phyloP scores from a whole-genome alignment of 2,888 invertebrate genomes.

The Andrena minutula region DNA sequence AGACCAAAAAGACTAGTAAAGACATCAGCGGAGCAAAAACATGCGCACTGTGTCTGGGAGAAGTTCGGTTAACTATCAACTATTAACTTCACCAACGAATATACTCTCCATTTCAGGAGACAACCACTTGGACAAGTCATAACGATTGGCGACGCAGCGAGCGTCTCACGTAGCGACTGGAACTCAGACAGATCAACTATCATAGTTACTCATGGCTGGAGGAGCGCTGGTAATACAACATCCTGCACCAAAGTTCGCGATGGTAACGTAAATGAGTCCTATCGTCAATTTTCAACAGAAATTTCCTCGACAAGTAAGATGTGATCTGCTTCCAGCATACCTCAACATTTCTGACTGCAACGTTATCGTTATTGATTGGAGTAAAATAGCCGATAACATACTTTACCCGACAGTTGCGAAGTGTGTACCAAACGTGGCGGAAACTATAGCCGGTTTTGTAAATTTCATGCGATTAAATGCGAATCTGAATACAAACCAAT shows the following conservation, averaged over 20 bases:
- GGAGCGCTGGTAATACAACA: neutral
- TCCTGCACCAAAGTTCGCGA: conserved; percentile 38
- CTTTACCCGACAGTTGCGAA: conserved; percentile 33
- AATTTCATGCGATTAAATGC: conserved; percentile 72
- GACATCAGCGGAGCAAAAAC: no score
- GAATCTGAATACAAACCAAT: conserved; percentile 69
- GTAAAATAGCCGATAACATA: neutral
- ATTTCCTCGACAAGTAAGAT: neutral
- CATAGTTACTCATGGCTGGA: conserved; percentile 48
- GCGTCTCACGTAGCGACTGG: conserved; percentile 41
- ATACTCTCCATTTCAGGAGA: conserved; percentile 26
- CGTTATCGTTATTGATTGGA: conserved; percentile 63
- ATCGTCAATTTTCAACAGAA: neutral
- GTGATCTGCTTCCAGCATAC: conserved; percentile 44
- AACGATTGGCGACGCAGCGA: neutral
- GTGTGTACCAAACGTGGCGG: conserved; percentile 52
- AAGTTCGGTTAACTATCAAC: no score
- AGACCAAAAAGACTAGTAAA: no score
- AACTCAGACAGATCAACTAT: conserved; percentile 34
- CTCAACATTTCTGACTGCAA: conserved; percentile 41
- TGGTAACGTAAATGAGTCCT: conserved; percentile 2
- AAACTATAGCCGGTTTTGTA: conserved; percentile 74
- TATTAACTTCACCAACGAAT: no score
- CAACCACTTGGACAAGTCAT: conserved; percentile 37
- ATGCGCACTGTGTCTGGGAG: no score